phyloP scores from a whole-genome alignment of 2,797 vertebrate species.

The Taeniopygia guttata region DNA sequence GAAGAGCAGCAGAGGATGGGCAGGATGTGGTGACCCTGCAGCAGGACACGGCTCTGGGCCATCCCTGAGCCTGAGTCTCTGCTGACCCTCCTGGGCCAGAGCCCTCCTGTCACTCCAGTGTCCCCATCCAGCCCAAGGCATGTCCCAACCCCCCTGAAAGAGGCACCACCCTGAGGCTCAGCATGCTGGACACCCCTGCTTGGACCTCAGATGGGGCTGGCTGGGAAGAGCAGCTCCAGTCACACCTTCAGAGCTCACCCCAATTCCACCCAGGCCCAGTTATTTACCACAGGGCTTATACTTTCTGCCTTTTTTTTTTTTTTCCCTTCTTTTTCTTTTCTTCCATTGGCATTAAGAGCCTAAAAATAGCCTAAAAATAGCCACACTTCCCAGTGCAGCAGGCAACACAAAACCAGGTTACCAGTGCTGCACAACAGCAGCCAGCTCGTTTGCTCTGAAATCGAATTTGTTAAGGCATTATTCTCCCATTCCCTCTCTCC shows the following conservation, averaged over 20 bases:
- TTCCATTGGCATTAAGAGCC: background rate
- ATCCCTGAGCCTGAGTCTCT: background rate
- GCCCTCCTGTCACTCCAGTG: background rate
- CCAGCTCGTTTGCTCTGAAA: slow-evolving; percentile 21
- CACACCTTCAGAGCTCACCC: background rate
- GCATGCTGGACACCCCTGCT: background rate
- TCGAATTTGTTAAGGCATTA: slow-evolving; percentile 13
- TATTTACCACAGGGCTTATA: background rate
- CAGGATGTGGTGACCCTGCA: background rate
- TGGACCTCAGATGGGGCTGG: background rate
- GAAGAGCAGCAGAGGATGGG: background rate
- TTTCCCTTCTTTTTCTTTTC: background rate
- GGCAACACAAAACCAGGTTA: background rate
- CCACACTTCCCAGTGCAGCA: background rate
- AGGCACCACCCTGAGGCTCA: background rate
- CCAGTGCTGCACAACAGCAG: background rate
- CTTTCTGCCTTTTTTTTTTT: background rate
- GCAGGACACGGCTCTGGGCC: background rate
- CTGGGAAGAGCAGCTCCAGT: background rate
- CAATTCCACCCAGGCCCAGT: background rate
- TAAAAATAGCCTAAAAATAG: slow-evolving; percentile 29
- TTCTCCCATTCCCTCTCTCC: background rate
- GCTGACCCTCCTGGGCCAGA: background rate
- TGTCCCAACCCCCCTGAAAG: fast-evolving
- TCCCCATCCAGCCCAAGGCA: background rate